phyloP scores from a whole-genome alignment of 30 jellyfish, hydroid and myxozoan species.

The Aurelia aurita region DNA sequence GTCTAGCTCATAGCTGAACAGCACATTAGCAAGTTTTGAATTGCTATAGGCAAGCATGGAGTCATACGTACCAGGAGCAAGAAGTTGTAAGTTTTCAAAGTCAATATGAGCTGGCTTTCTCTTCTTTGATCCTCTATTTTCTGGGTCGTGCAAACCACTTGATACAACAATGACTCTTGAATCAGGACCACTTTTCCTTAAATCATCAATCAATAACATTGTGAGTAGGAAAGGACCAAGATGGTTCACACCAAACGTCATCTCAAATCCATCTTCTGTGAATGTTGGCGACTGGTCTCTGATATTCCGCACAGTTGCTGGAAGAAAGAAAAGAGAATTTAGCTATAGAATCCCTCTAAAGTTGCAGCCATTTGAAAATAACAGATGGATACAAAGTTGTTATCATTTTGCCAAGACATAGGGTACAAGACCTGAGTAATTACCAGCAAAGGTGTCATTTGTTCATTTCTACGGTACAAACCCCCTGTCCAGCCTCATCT shows the following conservation, averaged over 20 bases:
- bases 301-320: slow-evolving; percentile 39
- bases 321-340: neutral
- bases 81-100: slow-evolving; percentile 67
- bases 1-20: slow-evolving; percentile 67
- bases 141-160: slow-evolving; percentile 62
- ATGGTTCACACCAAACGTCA: slow-evolving; percentile 76
- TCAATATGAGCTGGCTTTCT: slow-evolving; percentile 63
- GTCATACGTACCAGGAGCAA: slow-evolving; percentile 78
- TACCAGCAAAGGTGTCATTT: too few species aligned
- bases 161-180: slow-evolving; percentile 71
- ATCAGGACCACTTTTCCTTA: slow-evolving; percentile 64
- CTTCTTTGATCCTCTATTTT: slow-evolving; percentile 8
- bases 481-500: too few species aligned
- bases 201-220: slow-evolving; percentile 56
- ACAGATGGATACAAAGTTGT: too few species aligned
- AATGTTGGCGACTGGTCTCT: slow-evolving; percentile 74
- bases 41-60: slow-evolving; percentile 68
- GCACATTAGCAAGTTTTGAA: slow-evolving; percentile 75
- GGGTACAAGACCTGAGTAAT: too few species aligned
- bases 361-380: too few species aligned
- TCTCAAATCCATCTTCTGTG: slow-evolving; percentile 74
- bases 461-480: too few species aligned
- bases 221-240: slow-evolving; percentile 75
- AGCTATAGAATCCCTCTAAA: too few species aligned
- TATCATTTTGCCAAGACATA: too few species aligned